Conservation (phyloP, 1,140 invertebrate genomes). For the Atta cephalotes region DNA sequence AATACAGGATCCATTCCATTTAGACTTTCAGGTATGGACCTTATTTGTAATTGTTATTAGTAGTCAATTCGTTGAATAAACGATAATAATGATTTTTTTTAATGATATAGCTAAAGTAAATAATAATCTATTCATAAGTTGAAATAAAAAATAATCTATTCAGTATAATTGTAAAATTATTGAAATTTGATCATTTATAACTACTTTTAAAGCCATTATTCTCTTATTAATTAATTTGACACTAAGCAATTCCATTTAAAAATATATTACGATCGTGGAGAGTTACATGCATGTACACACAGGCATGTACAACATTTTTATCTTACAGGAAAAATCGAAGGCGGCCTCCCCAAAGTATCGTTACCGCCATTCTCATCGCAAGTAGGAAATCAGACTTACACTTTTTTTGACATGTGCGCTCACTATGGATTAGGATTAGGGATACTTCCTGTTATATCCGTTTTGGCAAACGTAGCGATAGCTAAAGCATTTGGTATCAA, state of each 20-base stretch:
- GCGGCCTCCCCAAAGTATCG: conserved; percentile 88
- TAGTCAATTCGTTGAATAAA: background rate
- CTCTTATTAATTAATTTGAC: background rate
- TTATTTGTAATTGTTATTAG: background rate
- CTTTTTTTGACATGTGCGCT: conserved; percentile 87
- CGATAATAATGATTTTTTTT: background rate
- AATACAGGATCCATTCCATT: conserved; percentile 83
- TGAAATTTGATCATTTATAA: background rate
- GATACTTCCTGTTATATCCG: conserved; percentile 90
- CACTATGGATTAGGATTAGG: conserved; percentile 89
- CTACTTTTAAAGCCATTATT: background rate
- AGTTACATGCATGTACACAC: background rate
- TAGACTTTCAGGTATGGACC: conserved; percentile 84
- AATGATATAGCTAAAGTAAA: background rate
- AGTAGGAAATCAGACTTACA: conserved; percentile 87
- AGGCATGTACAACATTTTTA: background rate
- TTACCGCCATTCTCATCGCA: conserved; percentile 87
- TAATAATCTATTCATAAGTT: background rate
- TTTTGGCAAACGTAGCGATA: conserved; percentile 93
- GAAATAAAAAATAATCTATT: background rate
- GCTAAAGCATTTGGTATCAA: conserved; percentile 91
- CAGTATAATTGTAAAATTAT: background rate
- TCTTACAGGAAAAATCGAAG: conserved; percentile 87
- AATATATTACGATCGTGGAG: background rate
- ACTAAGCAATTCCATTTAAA: background rate